phyloP scores from a whole-genome alignment of 2,113 vertebrate species.

The Varanus komodoensis region DNA sequence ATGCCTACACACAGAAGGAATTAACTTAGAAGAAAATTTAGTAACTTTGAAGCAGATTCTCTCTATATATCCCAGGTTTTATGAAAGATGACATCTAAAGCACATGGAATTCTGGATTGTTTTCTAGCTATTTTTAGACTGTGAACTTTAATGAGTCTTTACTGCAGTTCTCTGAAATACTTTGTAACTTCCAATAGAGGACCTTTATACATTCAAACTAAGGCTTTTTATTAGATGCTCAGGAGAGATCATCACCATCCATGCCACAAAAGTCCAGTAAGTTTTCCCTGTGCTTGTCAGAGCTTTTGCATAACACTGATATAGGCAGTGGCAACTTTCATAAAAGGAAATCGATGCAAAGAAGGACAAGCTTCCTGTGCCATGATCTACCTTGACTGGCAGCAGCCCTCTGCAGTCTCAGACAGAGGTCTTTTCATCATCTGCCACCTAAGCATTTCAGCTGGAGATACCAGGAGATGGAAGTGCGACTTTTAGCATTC shows the following conservation, averaged over 20 bases:
- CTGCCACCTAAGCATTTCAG: background rate
- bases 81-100: slow-evolving; percentile 32
- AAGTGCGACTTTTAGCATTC: background rate
- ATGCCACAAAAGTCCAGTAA: background rate
- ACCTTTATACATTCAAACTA: background rate
- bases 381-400: background rate
- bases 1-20: slow-evolving; percentile 29
- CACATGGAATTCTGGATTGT: background rate
- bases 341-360: background rate
- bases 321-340: background rate
- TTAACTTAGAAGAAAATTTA: slow-evolving; percentile 35
- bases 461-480: background rate
- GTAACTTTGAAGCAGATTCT: slow-evolving; percentile 15
- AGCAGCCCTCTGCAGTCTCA: too few species aligned
- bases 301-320: background rate
- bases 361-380: fast-evolving
- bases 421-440: too few species aligned
- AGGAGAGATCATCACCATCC: background rate
- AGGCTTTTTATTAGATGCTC: background rate
- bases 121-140: slow-evolving; percentile 1
- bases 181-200: background rate
- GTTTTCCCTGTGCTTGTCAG: background rate
- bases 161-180: slow-evolving; percentile 1
- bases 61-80: background rate
- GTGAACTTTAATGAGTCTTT: background rate